Evolutionary conservation across 2,888 invertebrate genomes (phyloP).

Genomic region (Plutella xylostella): DNA sequence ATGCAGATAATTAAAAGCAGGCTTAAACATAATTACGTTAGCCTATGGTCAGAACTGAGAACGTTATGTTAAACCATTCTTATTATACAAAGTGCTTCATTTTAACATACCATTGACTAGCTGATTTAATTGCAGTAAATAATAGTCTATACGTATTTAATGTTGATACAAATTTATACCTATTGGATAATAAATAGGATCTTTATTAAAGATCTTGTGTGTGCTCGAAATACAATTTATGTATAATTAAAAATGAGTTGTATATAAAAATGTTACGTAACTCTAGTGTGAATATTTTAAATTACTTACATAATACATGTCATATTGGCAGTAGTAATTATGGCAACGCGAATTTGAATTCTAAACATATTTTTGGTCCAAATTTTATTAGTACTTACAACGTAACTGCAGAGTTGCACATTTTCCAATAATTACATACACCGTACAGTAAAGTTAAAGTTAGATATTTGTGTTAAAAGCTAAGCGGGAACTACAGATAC

Average conservation of each 20-base stretch:
- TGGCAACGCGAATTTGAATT: constrained; percentile 67
- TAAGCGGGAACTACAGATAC: constrained; percentile 52
- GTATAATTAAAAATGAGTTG: background rate
- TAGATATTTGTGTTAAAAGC: constrained; percentile 48
- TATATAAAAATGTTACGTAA: constrained; percentile 1
- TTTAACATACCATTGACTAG: constrained; percentile 41
- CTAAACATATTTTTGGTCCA: constrained; percentile 65
- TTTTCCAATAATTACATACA: constrained; percentile 55
- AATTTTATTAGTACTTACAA: constrained; percentile 41
- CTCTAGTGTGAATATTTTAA: constrained; percentile 17
- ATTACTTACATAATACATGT: constrained; percentile 41
- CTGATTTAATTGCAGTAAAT: constrained; percentile 25
- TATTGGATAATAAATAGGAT: too few relatives aligned
- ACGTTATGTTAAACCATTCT: too few relatives aligned
- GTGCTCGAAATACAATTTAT: background rate
- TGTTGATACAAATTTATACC: too few relatives aligned
- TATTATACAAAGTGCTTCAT: too few relatives aligned
- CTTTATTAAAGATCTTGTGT: background rate
- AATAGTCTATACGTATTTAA: too few relatives aligned
- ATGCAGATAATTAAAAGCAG: too few relatives aligned
- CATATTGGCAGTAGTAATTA: constrained; percentile 37
- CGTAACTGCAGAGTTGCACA: constrained; percentile 40
- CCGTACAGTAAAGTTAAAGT: constrained; percentile 39
- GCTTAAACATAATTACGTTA: too few relatives aligned
- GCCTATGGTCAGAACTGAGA: too few relatives aligned